Conservation (phyloP, 2,888 invertebrate species). For the Cybosia mesomella region DNA sequence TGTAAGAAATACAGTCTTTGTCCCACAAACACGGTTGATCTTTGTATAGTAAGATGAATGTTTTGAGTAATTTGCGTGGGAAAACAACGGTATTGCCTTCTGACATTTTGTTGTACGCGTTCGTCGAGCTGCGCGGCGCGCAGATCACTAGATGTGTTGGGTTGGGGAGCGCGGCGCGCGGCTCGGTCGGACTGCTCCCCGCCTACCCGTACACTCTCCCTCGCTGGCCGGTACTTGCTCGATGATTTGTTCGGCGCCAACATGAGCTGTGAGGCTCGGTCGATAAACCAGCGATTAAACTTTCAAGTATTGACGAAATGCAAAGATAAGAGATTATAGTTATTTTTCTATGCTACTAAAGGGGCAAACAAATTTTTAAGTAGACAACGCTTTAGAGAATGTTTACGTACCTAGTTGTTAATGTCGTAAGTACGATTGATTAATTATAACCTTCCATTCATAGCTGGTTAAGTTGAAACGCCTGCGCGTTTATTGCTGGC, state of each 20-base stretch:
- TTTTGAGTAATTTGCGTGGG: slow-evolving; percentile 71
- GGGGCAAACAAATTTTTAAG: not conserved
- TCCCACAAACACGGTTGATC: slow-evolving; percentile 75
- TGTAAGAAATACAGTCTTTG: slow-evolving; percentile 64
- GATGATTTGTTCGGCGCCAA: slow-evolving; percentile 39
- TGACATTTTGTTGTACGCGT: slow-evolving; percentile 63
- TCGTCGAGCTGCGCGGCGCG: slow-evolving; percentile 74
- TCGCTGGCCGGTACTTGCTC: slow-evolving; percentile 18
- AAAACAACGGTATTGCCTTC: slow-evolving; percentile 65
- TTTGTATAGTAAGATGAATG: slow-evolving; percentile 71
- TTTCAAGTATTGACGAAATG: not conserved
- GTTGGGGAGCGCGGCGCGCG: slow-evolving; percentile 33
- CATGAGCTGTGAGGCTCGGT: slow-evolving; percentile 29
- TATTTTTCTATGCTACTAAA: not conserved
- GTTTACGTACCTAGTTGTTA: too few relatives aligned
- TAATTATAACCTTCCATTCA: too few relatives aligned
- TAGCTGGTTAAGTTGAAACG: too few relatives aligned
- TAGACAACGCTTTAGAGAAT: not conserved
- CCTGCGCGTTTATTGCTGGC: too few relatives aligned
- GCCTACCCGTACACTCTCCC: slow-evolving; percentile 24
- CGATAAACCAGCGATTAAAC: slow-evolving; percentile 26
- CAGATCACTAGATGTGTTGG: slow-evolving; percentile 71
- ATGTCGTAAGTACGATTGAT: too few relatives aligned
- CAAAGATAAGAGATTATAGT: not conserved
- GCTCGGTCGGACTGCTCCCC: slow-evolving; percentile 5